Percentiles rank a stretch among this genome's conserved stretches.
Conservation (phyloP, 2,888 invertebrate genomes). For the Folsomia candida region DNA sequence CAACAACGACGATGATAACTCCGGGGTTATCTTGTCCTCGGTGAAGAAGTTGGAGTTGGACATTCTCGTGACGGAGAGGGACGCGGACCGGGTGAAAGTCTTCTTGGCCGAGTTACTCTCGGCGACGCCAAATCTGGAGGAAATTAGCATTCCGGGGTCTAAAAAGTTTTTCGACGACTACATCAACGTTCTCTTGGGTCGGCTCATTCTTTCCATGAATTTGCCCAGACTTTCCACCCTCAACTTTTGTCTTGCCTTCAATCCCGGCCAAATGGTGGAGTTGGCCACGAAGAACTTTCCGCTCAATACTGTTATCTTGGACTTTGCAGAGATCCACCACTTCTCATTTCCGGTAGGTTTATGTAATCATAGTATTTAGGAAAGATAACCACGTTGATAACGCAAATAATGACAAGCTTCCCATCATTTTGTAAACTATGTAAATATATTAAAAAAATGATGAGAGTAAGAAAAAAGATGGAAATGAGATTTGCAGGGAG, state of each 20-base stretch:
- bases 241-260: constrained; percentile 37
- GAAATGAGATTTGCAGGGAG: no score
- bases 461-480: no score
- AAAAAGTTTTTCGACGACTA: constrained; percentile 41
- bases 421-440: neutral
- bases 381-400: neutral
- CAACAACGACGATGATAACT: neutral
- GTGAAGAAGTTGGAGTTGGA: constrained; percentile 28
- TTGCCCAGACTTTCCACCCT: constrained; percentile 21
- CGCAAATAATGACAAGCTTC: neutral
- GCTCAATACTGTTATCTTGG: constrained; percentile 31
- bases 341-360: neutral
- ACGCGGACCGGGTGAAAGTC: constrained; percentile 28
- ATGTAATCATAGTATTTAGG: neutral
- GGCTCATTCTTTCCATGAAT: constrained; percentile 24
- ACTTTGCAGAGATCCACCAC: constrained; percentile 32
- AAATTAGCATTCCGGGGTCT: constrained; percentile 34
- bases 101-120: constrained; percentile 26
- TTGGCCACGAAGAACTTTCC: constrained; percentile 23
- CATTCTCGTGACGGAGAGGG: constrained; percentile 31
- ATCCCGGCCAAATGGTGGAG: constrained; percentile 27
- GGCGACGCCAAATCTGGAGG: constrained; percentile 31
- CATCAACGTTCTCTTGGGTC: constrained; percentile 33
- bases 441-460: no score
- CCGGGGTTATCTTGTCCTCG: constrained; percentile 19